These are phyloP conservation scores for Pseudopleuronectes americanus DNA, from an alignment of 2,797 vertebrate genomes.

Conservation along the genomic window DNA sequence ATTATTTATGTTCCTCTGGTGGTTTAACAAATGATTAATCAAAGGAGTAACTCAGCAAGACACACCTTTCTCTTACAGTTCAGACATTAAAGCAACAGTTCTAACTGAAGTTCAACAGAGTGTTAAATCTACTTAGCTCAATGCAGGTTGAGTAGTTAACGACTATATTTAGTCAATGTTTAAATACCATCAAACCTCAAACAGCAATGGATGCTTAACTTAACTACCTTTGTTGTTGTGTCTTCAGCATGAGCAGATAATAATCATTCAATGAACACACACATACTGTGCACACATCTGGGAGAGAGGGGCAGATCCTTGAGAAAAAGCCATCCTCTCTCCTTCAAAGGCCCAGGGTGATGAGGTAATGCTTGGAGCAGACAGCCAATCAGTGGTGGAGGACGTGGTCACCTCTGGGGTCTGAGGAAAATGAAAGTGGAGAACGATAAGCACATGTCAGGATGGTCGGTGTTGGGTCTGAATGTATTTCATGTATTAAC, in stretches of 20 bases:
- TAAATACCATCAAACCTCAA: neutral
- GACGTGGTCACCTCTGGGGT: constrained; percentile 20
- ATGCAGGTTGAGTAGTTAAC: neutral
- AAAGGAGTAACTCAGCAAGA: no score
- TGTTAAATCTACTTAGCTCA: neutral
- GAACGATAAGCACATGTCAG: neutral
- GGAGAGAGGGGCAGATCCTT: constrained; percentile 74
- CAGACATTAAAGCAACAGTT: no score
- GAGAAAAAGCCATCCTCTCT: constrained; percentile 72
- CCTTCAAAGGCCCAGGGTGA: constrained; percentile 80
- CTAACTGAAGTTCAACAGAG: neutral
- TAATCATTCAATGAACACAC: neutral
- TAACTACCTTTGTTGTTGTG: neutral
- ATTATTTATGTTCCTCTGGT: no score
- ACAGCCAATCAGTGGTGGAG: constrained; percentile 52
- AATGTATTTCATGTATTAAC: constrained; percentile 26
- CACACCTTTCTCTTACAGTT: no score
- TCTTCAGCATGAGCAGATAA: neutral
- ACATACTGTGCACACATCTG: constrained; percentile 55
- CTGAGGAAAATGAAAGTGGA: constrained; percentile 5
- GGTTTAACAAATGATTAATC: no score
- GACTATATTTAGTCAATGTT: neutral
- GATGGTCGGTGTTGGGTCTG: neutral
- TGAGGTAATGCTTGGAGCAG: constrained; percentile 59
- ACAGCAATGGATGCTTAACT: neutral